Evolutionary conservation across 1,140 invertebrate genomes (phyloP).

Genomic region (Listronotus oregonensis): DNA sequence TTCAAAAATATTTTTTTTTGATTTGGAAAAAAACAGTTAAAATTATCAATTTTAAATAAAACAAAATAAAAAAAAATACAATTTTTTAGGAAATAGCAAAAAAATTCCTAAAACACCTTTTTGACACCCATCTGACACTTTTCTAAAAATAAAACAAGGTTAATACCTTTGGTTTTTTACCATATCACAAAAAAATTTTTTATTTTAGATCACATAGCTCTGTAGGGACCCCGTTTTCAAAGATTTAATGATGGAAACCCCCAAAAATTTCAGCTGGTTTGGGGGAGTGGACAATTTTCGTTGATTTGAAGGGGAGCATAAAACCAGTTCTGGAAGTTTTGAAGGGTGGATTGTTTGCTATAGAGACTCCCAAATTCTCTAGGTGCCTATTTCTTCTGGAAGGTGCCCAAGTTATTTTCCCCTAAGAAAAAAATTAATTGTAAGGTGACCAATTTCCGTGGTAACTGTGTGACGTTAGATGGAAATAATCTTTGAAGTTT

Average conservation of each 20-base stretch:
- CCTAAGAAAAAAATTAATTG: constrained; percentile 92
- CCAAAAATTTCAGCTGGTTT: constrained; percentile 96
- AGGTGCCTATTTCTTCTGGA: constrained; percentile 99
- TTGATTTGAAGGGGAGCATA: constrained; percentile 97
- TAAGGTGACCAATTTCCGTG: constrained; percentile 93
- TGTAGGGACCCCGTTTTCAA: constrained; percentile 96
- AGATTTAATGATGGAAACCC: constrained; percentile 95
- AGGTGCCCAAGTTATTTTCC: constrained; percentile 94
- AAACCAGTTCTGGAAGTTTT: constrained; percentile 95
- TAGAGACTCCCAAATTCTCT: constrained; percentile 92
- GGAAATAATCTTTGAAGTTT: constrained; percentile 89
- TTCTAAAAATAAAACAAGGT: no score
- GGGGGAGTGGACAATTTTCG: constrained; percentile 97
- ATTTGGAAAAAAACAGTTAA: no score
- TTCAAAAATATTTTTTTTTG: no score
- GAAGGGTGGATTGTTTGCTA: constrained; percentile 97
- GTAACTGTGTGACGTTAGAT: constrained; percentile 93
- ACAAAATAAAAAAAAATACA: no score
- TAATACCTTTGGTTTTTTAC: constrained; percentile 1
- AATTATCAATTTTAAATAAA: no score
- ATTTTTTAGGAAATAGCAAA: no score
- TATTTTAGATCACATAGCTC: constrained; percentile 80
- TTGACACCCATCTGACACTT: no score
- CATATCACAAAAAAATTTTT: constrained; percentile 16
- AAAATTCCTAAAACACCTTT: no score